A percentile compares a stretch with the other conserved stretches of the same genome.
Evolutionary conservation across 2,888 invertebrate species (phyloP).

Genomic region (Pammene aurita): DNA sequence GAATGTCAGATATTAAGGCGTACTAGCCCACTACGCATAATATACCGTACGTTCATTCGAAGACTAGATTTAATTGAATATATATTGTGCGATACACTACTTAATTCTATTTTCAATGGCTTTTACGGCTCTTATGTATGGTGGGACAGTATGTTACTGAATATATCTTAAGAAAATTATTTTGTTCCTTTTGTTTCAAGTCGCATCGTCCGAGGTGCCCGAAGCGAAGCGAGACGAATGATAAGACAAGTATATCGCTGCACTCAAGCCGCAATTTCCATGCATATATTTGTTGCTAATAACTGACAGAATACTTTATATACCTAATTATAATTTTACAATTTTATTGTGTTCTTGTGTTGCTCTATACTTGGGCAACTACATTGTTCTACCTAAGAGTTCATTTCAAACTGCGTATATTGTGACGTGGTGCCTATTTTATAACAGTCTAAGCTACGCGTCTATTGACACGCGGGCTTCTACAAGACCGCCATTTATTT

Average conservation of each 20-base stretch:
- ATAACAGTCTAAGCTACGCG: constrained; percentile 41
- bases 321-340: too few relatives aligned
- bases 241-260: not conserved
- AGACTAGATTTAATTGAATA: too few relatives aligned
- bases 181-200: too few relatives aligned
- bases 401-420: constrained; percentile 12
- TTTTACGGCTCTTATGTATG: too few relatives aligned
- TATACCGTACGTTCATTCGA: too few relatives aligned
- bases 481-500: constrained; percentile 53
- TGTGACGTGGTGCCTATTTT: constrained; percentile 45
- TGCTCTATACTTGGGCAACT: not conserved
- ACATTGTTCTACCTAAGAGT: constrained; percentile 16
- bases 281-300: not conserved
- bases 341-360: not conserved
- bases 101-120: too few relatives aligned
- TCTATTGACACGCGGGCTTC: constrained; percentile 46
- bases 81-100: too few relatives aligned
- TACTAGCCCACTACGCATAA: too few relatives aligned
- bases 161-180: too few relatives aligned
- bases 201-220: not conserved
- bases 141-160: too few relatives aligned
- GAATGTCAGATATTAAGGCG: too few relatives aligned
- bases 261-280: not conserved
- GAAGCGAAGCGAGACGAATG: not conserved
- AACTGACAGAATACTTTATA: too few relatives aligned